Evolutionary conservation across 2,113 vertebrate genomes (phyloP), one percentile per base, ranked within the genome.

Genomic region (Halichoeres trimaculatus): DNA sequence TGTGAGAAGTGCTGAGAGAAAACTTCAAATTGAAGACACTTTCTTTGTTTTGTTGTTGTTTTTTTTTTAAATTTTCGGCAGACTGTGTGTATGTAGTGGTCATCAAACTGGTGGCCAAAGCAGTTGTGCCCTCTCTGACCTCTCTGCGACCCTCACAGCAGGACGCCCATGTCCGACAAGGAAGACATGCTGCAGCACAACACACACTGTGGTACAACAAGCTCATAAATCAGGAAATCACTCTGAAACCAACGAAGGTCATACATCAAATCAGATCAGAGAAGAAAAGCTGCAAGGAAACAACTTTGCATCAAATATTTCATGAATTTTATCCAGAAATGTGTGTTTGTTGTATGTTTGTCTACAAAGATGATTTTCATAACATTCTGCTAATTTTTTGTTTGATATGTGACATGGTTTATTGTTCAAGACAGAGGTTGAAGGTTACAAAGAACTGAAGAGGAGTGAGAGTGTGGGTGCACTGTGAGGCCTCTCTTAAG

Each of bases 101-200:
- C 66, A 83, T 80, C 24, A 0, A n/a, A 69, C 38, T 24, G 10
- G 57, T 57, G 72, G 89, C 69, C 69, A 75, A 80, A 86, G 56
- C 82, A 72, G 10, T 93, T 85, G 72, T 88, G 87, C 73, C 92
- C 90, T 87, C 70, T 56, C 71, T 95, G 95, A 96, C 94, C 94
- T 90, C 75, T 76, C 22, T 20, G 59, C 84, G 88, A 91, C 90
- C 92, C 81, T 89, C 95, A 89, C 96, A 94, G 94, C 92, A 90
- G 94, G 95, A 78, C 83, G 34, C 64, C 76, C 89, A 81, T 94
- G 95, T 95, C 84, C 0, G 45, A 94, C 93, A 88, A 87, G 92
- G 90, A 93, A 78, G 87, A 86, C 92, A 91, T 10, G 76, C 36
- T 36, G 93, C 17, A 80, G 90, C 86, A 91, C 78, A 71, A 85